Conservation (phyloP, 2,888 invertebrate species). For the Selenia dentaria region DNA sequence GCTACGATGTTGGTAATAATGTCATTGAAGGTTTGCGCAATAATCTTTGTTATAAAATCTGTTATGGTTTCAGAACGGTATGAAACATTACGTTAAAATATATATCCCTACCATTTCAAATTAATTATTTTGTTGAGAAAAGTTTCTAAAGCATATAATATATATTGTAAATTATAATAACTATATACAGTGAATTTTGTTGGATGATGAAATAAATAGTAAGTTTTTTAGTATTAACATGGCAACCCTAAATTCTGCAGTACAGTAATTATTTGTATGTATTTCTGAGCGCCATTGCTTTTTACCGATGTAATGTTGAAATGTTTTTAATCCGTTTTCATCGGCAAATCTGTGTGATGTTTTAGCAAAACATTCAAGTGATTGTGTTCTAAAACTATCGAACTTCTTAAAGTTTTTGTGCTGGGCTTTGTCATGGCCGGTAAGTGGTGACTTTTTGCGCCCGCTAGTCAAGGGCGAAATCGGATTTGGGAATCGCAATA, state of each 20-base stretch:
- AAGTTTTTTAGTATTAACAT: slow-evolving; percentile 35
- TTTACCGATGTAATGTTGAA: slow-evolving; percentile 84
- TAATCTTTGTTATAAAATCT: no score
- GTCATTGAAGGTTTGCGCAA: no score
- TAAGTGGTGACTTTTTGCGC: slow-evolving; percentile 87
- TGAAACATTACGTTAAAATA: no score
- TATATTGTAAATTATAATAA: no score
- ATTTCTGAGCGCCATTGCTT: slow-evolving; percentile 84
- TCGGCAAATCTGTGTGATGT: slow-evolving; percentile 84
- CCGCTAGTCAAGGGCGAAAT: slow-evolving; percentile 84
- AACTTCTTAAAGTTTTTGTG: slow-evolving; percentile 83
- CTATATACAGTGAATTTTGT: no score
- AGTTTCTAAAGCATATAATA: no score
- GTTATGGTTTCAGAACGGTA: no score
- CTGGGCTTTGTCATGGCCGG: slow-evolving; percentile 91
- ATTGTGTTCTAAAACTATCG: slow-evolving; percentile 81
- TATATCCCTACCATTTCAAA: no score
- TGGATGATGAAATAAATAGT: no score
- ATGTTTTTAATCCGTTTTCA: slow-evolving; percentile 86
- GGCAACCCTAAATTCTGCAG: slow-evolving; percentile 76
- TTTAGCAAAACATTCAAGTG: slow-evolving; percentile 80
- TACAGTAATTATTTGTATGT: slow-evolving; percentile 81
- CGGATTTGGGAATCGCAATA: slow-evolving; percentile 83
- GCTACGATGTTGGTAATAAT: no score
- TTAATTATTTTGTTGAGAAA: no score